Base-by-base conservation (phyloP, 2,113 vertebrate species). In the Halichoeres trimaculatus region DNA sequence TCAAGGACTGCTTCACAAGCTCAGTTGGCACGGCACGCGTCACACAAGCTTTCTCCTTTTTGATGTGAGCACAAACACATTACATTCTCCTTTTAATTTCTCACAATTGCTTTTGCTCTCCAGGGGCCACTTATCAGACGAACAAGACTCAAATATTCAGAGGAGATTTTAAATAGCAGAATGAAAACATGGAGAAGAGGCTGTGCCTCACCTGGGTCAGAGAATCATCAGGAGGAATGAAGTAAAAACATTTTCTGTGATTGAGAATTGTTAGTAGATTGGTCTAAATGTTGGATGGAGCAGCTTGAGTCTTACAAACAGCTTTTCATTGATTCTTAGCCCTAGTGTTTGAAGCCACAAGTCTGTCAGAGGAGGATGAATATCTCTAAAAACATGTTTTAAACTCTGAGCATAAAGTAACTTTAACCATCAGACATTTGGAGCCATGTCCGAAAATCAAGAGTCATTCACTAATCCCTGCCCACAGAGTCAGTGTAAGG, bases 1-100 rank as follows among this genome's bases (percentile, higher is more conserved):
- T 77, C 80, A 89, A 89, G 85, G 80, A 80, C 84, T 85, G 64
- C 76, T 83, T 69, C 62, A 63, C 62, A 75, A 59, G 66, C 69
- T 58, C 10, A 51, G 53, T 48, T 85, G 82, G 66, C 80, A 73
- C 71, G 76, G 71, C 24, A 20, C 26, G 7, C 74, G 74, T 83
- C 80, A 65, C 74, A 76, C 61, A 52, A 65, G 47, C 60, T 50
- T 16, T 61, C 41, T 41, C 56, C 20, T 19, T 38, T 65, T 72
- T 66, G 20, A 81, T 70, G 22, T 78, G 60, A 13, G 10, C 43
- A 71, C 64, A 43, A 62, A 73, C 69, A 64, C 47, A 50, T 70
- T 57, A 73, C 2, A 23, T 70, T 70, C 81, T 58, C 13, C 61
- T 76, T 85, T 84, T 73, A 55, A 86, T 86, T 78, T 81, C 48